These are phyloP conservation scores for Ligdia adustata DNA, from an alignment of 2,888 invertebrate species.

Conservation along the genomic window DNA sequence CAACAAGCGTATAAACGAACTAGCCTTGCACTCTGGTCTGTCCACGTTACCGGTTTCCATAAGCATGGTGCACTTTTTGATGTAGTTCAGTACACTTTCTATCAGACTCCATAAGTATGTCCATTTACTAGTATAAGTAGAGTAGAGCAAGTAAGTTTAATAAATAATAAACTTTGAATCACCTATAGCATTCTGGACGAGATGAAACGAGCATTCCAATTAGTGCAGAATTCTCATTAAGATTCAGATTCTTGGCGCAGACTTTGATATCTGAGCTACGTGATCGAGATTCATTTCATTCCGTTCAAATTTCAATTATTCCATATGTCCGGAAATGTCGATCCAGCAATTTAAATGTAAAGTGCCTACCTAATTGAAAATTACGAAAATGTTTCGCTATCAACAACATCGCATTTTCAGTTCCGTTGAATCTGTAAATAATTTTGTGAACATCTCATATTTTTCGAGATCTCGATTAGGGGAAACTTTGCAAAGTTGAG, in stretches of 20 bases:
- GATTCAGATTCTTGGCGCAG: conserved; percentile 71
- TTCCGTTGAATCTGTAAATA: conserved; percentile 28
- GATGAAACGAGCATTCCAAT: conserved; percentile 77
- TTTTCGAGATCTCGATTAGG: conserved; percentile 29
- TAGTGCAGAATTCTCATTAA: conserved; percentile 76
- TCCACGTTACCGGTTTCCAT: too few species aligned
- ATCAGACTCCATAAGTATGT: too few species aligned
- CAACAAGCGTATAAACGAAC: too few species aligned
- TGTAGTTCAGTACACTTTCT: too few species aligned
- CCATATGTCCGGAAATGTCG: conserved; percentile 19
- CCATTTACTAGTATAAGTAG: not conserved
- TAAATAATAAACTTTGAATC: conserved; percentile 63
- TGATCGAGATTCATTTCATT: conserved; percentile 72
- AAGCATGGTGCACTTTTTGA: too few species aligned
- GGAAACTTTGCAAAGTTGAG: conserved; percentile 31
- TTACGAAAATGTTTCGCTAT: too few species aligned
- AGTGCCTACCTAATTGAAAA: too few species aligned
- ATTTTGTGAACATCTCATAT: conserved; percentile 17
- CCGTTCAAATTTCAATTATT: conserved; percentile 46
- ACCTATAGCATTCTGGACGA: conserved; percentile 53
- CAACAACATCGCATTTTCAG: conserved; percentile 8
- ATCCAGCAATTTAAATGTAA: conserved; percentile 12
- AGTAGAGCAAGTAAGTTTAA: conserved; percentile 41
- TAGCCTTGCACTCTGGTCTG: too few species aligned
- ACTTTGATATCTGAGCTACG: conserved; percentile 73